Evolutionary conservation across 1,140 invertebrate genomes (phyloP), one percentile per base, ranked within the genome.

Genomic region (Papilio xuthus): DNA sequence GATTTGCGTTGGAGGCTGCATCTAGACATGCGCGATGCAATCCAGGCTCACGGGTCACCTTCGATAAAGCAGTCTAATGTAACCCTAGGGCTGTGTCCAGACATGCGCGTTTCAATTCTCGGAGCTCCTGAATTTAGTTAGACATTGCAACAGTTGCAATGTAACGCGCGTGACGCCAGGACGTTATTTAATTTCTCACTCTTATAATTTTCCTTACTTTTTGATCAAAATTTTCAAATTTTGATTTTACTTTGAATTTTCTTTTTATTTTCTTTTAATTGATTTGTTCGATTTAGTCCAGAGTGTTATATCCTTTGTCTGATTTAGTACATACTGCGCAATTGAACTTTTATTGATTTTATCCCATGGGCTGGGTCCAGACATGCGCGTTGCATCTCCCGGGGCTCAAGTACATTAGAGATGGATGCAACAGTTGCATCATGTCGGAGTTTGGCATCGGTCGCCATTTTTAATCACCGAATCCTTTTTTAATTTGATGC

Each of bases 331-430:
- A 8, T 60, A 26, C 10, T 60, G 23, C 56, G 56, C 23, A 60
- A 60, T 60, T 13, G 23, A 26, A 26, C 2, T 12, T 23, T 60
- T 60, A 60, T 60, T 60, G 56, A 60, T 53, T 60, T 72, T 42
- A 26, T 72, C 12, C n/a, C 70, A 20, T 18, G n/a, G 41, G 41
- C 41, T 72, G 41, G n/a, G n/a, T 44, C 28, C 20, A 44, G 70
- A 44, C 70, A n/a, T 72, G 70, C 70, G 70, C 70, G 20, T 23
- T 72, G 70, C 41, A 70, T n/a, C 9, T 70, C 69, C 69, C 69
- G 69, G 69, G 37, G 15, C 32, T n/a, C 18, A n/a, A 12, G 20
- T 9, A 70, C 26, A 12, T 23, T 60, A 3, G 8, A 4, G 18
- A 12, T 28, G 23, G 20, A 60, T 60, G 56, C 56, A 26, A 60